Percentiles rank a stretch among this genome's conserved stretches.
Conservation (phyloP, 2,888 invertebrate genomes). For the Micropterix aruncella region DNA sequence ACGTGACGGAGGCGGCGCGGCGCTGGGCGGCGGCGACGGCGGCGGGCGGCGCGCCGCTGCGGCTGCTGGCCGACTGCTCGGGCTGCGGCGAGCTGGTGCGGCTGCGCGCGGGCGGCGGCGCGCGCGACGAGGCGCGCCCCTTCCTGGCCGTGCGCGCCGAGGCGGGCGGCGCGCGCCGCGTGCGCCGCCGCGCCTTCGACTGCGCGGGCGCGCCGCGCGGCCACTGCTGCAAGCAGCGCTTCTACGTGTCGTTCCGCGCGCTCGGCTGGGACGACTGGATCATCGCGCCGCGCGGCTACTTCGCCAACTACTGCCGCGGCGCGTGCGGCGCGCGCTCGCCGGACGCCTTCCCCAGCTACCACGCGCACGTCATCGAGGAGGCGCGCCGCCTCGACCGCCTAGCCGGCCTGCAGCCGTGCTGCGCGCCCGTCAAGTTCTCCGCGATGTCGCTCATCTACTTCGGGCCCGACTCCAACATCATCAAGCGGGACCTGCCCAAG, state of each 20-base stretch:
- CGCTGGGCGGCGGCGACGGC: constrained; percentile 48
- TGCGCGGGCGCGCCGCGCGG: constrained; percentile 48
- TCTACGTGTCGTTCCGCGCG: constrained; percentile 84
- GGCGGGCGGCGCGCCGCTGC: constrained; percentile 41
- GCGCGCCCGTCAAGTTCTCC: constrained; percentile 84
- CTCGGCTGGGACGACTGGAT: constrained; percentile 95
- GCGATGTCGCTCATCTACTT: constrained; percentile 88
- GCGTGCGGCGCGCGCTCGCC: constrained; percentile 72
- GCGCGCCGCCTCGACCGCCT: constrained; percentile 62
- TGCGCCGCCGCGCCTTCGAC: constrained; percentile 71
- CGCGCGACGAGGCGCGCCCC: constrained; percentile 55
- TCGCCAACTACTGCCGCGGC: constrained; percentile 88
- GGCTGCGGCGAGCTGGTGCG: constrained; percentile 65
- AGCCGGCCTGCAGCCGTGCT: constrained; percentile 78
- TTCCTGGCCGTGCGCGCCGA: constrained; percentile 73
- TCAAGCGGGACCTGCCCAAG: constrained; percentile 87
- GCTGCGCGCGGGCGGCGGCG: constrained; percentile 41
- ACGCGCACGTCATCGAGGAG: constrained; percentile 85
- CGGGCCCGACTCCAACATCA: constrained; percentile 78
- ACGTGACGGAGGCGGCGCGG: constrained; percentile 64
- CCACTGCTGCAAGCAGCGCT: constrained; percentile 72
- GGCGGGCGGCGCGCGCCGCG: constrained; percentile 50
- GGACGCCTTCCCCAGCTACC: constrained; percentile 73
- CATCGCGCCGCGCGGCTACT: constrained; percentile 79
- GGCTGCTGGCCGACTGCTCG: constrained; percentile 72